A percentile compares a stretch with the other conserved stretches of the same genome.
These are phyloP conservation scores for Elachura formosa DNA, from an alignment of 2,113 vertebrate species.

Conservation along the genomic window DNA sequence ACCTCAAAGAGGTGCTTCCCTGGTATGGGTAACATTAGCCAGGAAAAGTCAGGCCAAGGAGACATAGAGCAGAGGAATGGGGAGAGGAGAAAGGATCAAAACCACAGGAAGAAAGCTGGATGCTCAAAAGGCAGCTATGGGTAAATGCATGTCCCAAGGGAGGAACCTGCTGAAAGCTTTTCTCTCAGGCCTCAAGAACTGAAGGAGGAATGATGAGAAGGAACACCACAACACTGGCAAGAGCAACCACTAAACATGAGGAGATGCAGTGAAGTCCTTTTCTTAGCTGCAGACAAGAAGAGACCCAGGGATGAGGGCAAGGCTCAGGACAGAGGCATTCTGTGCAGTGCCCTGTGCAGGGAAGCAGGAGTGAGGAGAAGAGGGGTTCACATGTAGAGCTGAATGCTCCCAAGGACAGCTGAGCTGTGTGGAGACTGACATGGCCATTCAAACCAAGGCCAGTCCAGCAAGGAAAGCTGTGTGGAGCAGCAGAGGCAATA, in stretches of 20 bases:
- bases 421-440: neutral
- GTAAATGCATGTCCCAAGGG: neutral
- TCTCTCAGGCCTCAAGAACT: neutral
- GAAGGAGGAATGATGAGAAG: neutral
- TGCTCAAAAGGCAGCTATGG: neutral
- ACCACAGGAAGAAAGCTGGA: neutral
- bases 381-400: neutral
- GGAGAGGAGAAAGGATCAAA: neutral
- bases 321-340: neutral
- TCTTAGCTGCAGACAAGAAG: neutral
- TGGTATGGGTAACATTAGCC: neutral
- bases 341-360: neutral
- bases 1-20: neutral
- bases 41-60: neutral
- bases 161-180: neutral
- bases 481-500: neutral
- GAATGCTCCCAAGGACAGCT: neutral
- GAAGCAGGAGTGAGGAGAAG: neutral
- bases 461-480: neutral
- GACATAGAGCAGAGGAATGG: neutral
- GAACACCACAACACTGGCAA: neutral
- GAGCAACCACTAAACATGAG: neutral
- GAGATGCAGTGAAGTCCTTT: neutral
- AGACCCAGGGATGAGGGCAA: neutral
- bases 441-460: neutral